Percentiles rank a stretch among this genome's conserved stretches.
Evolutionary conservation across 2,797 vertebrate species (phyloP).

Genomic region (Muscicapa comitata): DNA sequence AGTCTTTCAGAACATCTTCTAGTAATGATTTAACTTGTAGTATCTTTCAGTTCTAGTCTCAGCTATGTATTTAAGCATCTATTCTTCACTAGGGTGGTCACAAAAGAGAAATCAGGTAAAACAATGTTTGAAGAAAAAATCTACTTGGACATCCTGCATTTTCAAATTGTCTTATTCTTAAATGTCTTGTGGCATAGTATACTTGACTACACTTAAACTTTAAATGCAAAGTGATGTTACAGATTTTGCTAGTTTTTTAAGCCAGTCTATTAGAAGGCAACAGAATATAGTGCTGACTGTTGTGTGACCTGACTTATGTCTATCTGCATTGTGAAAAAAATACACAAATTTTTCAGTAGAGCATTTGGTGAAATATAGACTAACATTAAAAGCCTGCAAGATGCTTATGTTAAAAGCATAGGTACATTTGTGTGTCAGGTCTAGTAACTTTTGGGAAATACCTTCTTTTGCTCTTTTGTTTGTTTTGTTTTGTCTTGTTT

Average conservation of each 20-base stretch:
- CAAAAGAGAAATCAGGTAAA: slow-evolving; percentile 57
- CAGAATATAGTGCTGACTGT: not conserved
- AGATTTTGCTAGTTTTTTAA: slow-evolving; percentile 11
- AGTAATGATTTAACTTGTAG: slow-evolving; percentile 24
- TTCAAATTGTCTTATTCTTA: slow-evolving; percentile 47
- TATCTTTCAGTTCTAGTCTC: slow-evolving; percentile 52
- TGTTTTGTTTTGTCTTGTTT: not conserved
- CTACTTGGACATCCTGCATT: slow-evolving; percentile 52
- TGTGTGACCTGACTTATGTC: not conserved
- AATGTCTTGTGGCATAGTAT: not conserved
- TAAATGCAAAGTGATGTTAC: slow-evolving; percentile 25
- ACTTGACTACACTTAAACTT: slow-evolving; percentile 13
- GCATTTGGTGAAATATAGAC: not conserved
- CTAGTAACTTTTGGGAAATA: not conserved
- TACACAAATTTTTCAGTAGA: not conserved
- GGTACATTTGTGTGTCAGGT: not conserved
- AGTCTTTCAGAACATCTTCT: slow-evolving; percentile 56
- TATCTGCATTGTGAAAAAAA: not conserved
- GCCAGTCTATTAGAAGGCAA: not conserved
- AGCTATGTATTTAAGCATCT: slow-evolving; percentile 32
- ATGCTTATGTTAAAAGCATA: not conserved
- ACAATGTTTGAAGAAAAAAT: slow-evolving; percentile 47
- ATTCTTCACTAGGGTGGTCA: slow-evolving; percentile 28
- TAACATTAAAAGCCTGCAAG: not conserved
- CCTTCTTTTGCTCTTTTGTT: not conserved